phyloP scores from a whole-genome alignment of 2,113 vertebrate species.

The Martes martes region DNA sequence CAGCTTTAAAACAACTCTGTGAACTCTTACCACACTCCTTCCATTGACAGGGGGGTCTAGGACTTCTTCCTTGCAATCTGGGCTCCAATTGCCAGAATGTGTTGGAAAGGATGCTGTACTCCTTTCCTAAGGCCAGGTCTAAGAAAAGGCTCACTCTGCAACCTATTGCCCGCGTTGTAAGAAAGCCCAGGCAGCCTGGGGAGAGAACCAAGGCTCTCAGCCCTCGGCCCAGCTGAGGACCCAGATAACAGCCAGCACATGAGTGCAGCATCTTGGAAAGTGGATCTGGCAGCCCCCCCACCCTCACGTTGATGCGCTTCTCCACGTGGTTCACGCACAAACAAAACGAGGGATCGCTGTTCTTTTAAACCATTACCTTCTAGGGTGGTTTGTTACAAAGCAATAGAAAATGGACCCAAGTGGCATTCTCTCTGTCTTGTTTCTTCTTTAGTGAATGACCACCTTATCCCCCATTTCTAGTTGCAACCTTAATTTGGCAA shows the following conservation, averaged over 20 bases:
- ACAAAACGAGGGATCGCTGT: neutral
- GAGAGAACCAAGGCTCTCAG: neutral
- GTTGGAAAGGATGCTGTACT: neutral
- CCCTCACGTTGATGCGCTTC: too few relatives aligned
- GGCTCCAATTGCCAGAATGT: neutral
- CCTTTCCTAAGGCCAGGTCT: neutral
- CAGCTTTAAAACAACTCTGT: neutral
- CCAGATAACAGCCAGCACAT: neutral
- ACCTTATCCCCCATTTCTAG: neutral
- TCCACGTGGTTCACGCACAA: neutral
- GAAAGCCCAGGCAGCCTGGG: neutral
- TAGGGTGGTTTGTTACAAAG: neutral
- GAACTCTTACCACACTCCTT: neutral
- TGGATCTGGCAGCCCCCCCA: neutral
- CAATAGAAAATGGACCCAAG: neutral
- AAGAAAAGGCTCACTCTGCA: neutral
- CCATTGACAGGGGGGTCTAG: neutral
- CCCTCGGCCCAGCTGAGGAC: neutral
- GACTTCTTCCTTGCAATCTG: neutral
- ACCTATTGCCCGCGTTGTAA: neutral
- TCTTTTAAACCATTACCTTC: neutral
- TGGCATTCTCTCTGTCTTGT: neutral
- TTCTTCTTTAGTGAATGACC: neutral
- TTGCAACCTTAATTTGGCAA: neutral
- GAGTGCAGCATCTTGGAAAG: neutral